Evolutionary conservation across 2,888 invertebrate species (phyloP), one percentile per base, ranked within the genome.

Genomic region (Zonitis immaculata): DNA sequence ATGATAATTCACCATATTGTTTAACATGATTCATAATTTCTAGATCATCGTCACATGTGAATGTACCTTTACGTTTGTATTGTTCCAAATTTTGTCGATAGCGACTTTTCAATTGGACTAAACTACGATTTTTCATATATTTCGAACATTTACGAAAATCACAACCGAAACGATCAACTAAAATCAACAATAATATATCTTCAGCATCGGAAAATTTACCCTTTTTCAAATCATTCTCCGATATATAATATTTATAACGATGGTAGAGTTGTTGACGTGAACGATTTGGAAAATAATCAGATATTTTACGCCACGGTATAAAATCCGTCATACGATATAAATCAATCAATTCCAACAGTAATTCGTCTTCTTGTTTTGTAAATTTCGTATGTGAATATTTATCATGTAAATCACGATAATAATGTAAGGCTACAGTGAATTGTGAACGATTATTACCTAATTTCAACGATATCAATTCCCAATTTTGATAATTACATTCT

Each of bases 251-350:
- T 2, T 51, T 74, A 73, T 79, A 82, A 8, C 79, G 73, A 51
- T 82, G 80, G 62, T 88, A 87, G 9, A 88, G 73, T 69, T 89
- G 88, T 3, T 78, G 76, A 67, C 84, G 85, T 0, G 82, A 82
- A 58, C 85, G 79, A 54, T 81, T 79, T 8, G 81, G 79, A 73
- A 89, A 83, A 46, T 81, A 79, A 20, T 79, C 78, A 1, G 82
- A 78, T 6, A 91, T 83, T 67, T 82, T 82, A 3, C 82, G 79
- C 91, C 92, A 93, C 1, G 88, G 86, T 57, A 91, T 86, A 43
- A 80, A 81, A 53, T 82, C 77, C 14, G 86, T 88, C 50, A 84
- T 77, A 57, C 78, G 81, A 58, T 83, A 82, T 55, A 76, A 76
- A n/a, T 84, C 79, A 0, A 93, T 80, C 1, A 87, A 72, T 49